These are phyloP conservation scores for Clusia tigrina DNA, from an alignment of 2,888 invertebrate genomes.

Conservation along the genomic window DNA sequence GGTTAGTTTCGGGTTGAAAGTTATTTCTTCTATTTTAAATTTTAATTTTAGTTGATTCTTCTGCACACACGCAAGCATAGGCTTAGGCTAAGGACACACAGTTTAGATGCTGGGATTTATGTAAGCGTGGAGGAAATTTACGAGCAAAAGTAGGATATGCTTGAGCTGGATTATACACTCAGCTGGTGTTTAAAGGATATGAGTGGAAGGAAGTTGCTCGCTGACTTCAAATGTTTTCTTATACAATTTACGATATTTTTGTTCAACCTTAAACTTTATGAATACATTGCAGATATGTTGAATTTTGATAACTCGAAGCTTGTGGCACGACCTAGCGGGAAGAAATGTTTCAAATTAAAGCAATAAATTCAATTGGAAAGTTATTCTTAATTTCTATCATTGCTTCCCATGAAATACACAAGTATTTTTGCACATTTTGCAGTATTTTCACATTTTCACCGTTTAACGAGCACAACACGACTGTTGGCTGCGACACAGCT, in stretches of 20 bases:
- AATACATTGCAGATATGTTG: background rate
- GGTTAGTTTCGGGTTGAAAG: background rate
- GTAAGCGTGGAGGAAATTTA: too few species aligned
- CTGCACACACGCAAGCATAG: too few species aligned
- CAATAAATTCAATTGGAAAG: background rate
- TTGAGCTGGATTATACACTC: too few species aligned
- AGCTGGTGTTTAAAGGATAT: too few species aligned
- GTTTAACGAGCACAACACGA: constrained; percentile 8
- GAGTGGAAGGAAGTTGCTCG: too few species aligned
- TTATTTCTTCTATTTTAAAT: background rate
- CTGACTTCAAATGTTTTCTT: too few species aligned
- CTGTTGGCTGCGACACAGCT: background rate
- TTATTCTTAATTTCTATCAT: background rate
- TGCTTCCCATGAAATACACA: background rate
- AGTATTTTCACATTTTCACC: background rate
- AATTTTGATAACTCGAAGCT: too few species aligned
- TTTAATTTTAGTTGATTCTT: background rate
- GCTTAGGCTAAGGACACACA: too few species aligned
- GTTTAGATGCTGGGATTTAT: too few species aligned
- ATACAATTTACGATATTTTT: too few species aligned
- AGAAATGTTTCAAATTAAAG: background rate
- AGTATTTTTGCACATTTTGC: background rate
- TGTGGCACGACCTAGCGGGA: background rate
- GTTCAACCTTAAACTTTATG: background rate
- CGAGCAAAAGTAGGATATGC: too few species aligned